phyloP scores from a whole-genome alignment of 2,888 invertebrate species.

The Rhaphigaster nebulosa region DNA sequence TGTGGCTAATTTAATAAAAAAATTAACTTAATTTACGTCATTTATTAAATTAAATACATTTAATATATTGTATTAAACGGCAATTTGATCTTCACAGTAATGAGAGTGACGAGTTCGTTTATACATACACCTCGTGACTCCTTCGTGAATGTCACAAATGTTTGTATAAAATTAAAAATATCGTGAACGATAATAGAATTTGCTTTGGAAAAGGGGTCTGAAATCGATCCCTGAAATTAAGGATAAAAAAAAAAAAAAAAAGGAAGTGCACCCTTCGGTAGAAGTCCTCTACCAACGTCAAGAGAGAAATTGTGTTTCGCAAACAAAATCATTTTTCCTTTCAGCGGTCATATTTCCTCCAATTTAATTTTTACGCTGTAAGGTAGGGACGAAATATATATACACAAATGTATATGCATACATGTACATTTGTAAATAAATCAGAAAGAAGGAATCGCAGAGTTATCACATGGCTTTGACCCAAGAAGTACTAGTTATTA shows the following conservation, averaged over 20 bases:
- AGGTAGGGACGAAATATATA: background rate
- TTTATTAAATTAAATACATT: too few relatives aligned
- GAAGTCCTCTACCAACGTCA: background rate
- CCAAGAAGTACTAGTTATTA: too few relatives aligned
- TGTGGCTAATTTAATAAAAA: too few relatives aligned
- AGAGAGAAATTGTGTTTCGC: background rate
- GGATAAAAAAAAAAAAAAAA: background rate
- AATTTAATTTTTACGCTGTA: background rate
- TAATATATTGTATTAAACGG: too few relatives aligned
- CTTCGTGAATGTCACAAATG: background rate
- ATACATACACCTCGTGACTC: too few relatives aligned
- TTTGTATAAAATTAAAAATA: background rate
- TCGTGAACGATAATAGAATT: background rate
- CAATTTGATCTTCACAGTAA: too few relatives aligned
- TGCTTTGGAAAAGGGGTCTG: background rate
- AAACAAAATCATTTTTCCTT: conserved; percentile 27
- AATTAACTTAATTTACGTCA: too few relatives aligned
- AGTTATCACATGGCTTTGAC: too few relatives aligned
- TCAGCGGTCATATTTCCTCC: background rate
- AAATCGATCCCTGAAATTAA: conserved; percentile 3
- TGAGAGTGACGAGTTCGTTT: too few relatives aligned
- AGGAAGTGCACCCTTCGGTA: background rate
- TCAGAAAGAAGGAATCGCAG: background rate
- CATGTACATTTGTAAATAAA: background rate
- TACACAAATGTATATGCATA: background rate